phyloP scores from a whole-genome alignment of 2,888 invertebrate species.

The Endomychus coccineus region DNA sequence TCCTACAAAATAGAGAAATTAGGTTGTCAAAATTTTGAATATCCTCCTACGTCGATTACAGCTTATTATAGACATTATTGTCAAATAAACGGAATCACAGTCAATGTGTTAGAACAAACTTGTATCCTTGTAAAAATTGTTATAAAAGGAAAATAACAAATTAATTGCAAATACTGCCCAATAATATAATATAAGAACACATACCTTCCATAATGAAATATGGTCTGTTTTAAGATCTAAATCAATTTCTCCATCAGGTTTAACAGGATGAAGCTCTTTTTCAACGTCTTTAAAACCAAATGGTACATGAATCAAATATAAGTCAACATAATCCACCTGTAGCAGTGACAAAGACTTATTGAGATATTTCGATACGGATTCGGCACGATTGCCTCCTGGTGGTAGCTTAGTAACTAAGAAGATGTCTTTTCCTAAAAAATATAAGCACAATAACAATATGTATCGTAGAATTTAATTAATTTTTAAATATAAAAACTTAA shows the following conservation, averaged over 20 bases:
- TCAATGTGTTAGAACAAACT: too few relatives aligned
- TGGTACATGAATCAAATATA: constrained; percentile 76
- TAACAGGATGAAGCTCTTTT: constrained; percentile 55
- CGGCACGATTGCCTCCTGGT: constrained; percentile 54
- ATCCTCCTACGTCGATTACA: too few relatives aligned
- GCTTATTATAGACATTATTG: too few relatives aligned
- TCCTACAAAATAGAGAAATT: too few relatives aligned
- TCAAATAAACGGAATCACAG: too few relatives aligned
- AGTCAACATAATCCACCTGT: constrained; percentile 71
- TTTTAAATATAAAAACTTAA: neutral
- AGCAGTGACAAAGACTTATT: constrained; percentile 61
- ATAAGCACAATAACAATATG: neutral
- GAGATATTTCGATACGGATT: constrained; percentile 57
- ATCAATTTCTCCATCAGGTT: constrained; percentile 57
- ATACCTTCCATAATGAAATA: constrained; percentile 67
- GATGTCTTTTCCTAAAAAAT: constrained; percentile 59
- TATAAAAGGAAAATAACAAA: too few relatives aligned
- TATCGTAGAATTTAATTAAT: too few relatives aligned
- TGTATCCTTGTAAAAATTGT: too few relatives aligned
- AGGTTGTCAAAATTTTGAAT: too few relatives aligned
- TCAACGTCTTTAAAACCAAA: constrained; percentile 55
- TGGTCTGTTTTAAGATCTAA: constrained; percentile 62
- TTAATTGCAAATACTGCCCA: too few relatives aligned
- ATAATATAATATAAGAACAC: too few relatives aligned
- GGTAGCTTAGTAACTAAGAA: constrained; percentile 79